Evolutionary conservation across 2,888 invertebrate species (phyloP), one percentile per base, ranked within the genome.

Genomic region (Charanyca ferruginea): DNA sequence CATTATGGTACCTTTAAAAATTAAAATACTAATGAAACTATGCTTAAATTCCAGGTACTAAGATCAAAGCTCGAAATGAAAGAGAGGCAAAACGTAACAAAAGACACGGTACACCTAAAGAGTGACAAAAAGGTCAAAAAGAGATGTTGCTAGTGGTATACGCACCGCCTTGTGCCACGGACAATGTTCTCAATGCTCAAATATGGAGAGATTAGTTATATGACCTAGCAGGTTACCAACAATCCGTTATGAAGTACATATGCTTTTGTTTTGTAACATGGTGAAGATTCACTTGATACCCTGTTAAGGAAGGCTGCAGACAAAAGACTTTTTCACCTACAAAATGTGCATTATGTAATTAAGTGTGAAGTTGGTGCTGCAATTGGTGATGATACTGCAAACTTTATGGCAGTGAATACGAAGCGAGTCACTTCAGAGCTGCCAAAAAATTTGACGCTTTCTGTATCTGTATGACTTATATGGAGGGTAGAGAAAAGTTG

Each of bases 31-130:
- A 54, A 58, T 25, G 4, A 35, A 9, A 9, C 1, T 4, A 23
- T 59, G 71, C 20, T 1, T 23, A 49, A 47, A 52, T 96, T 97
- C 81, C 97, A 98, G 96, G 99, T 99, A 82, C 96, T 99, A 91
- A 96, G 97, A 90, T 97, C 98, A 74, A 99, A 99, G 96, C 97
- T 97, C 92, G 97, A 97, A 92, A 96, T 97, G 95, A 97, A 97
- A 89, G 97, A 98, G 90, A 95, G 97, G 87, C 97, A 97, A 92
- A 96, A 96, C 80, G 95, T 96, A 83, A 96, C 97, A 78, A 97
- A 96, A 85, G 98, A 97, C 87, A 97, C 97, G 66, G 97, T 98
- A 68, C 97, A 97, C 93, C 91, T 98, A 89, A 96, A 97, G 85
- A 97, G 96, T 94, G 95, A 93, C 87, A 96, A 96, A 89, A 96